Percentiles rank a stretch among this genome's conserved stretches.
Evolutionary conservation across 2,797 vertebrate genomes (phyloP).

Genomic region (Pseudochirops cupreus): DNA sequence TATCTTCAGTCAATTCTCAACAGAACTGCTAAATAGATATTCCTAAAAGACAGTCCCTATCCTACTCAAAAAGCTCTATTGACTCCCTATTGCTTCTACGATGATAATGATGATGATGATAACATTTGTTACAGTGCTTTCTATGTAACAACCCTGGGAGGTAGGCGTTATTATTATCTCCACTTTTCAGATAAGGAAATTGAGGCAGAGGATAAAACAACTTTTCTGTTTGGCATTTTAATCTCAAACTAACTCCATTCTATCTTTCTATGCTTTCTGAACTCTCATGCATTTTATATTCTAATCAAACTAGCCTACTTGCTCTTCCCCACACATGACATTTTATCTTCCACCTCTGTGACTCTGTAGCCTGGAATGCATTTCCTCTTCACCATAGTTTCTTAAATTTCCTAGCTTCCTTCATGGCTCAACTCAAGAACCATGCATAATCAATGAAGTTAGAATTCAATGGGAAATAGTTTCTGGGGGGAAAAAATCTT

Average conservation of each 20-base stretch:
- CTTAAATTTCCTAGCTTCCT: not conserved
- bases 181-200: not conserved
- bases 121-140: not conserved
- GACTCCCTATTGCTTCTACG: not conserved
- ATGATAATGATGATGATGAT: not conserved
- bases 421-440: not conserved
- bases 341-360: not conserved
- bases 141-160: not conserved
- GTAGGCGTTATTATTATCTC: not conserved
- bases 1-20: not conserved
- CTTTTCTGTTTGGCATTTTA: not conserved
- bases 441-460: not conserved
- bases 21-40: not conserved
- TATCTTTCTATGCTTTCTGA: not conserved
- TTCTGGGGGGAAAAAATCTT: not conserved
- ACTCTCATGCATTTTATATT: not conserved
- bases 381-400: not conserved
- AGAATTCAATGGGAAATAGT: not conserved
- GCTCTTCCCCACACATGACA: not conserved
- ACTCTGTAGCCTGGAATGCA: not conserved
- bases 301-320: not conserved
- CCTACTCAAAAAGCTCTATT: not conserved
- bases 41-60: not conserved
- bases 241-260: not conserved
- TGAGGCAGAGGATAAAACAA: not conserved